Evolutionary conservation across 2,888 invertebrate genomes (phyloP), one percentile per base, ranked within the genome.

Genomic region (Drosophila melanocephala): DNA sequence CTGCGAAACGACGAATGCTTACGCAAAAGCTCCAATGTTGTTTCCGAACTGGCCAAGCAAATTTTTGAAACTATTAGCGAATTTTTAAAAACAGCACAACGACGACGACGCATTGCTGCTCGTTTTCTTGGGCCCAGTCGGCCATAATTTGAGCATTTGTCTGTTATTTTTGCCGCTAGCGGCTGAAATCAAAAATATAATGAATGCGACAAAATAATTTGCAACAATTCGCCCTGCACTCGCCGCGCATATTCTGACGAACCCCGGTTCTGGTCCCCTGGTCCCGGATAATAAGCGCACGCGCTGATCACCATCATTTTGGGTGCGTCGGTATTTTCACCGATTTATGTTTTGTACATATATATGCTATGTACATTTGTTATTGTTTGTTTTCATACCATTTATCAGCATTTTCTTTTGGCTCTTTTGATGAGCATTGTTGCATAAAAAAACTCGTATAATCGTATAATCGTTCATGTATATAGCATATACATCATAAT

Each of bases 1-100:
- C 59, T 47, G 52, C 19, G 30, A 47, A 47, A 60, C 68, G 57
- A 47, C 75, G 55, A 73, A 65, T 78, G 81, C 91, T 92, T 93
- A 91, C 92, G 85, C 91, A 91, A 84, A 84, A 91, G 90, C 89
- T 92, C 86, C 90, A 90, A 88, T 85, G 79, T 85, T 87, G 88
- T 89, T 92, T 91, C 92, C 92, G 92, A 92, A 92, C 93, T 92
- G 92, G 91, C 87, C 92, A 92, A 91, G 89, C 88, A 80, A 88
- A 91, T 79, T 87, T 91, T 84, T 84, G 76, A 90, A 92, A 92
- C 93, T 93, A 89, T 92, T 91, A 87, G 91, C 91, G 59, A 88
- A 87, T 83, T 87, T 88, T 89, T 58, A 82, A 85, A 79, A 76
- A 75, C 77, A 72, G 68, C 72, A 60, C 60, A 28, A 52, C 50